phyloP scores from a whole-genome alignment of 2,888 invertebrate species.

The Meandrusa payeni region DNA sequence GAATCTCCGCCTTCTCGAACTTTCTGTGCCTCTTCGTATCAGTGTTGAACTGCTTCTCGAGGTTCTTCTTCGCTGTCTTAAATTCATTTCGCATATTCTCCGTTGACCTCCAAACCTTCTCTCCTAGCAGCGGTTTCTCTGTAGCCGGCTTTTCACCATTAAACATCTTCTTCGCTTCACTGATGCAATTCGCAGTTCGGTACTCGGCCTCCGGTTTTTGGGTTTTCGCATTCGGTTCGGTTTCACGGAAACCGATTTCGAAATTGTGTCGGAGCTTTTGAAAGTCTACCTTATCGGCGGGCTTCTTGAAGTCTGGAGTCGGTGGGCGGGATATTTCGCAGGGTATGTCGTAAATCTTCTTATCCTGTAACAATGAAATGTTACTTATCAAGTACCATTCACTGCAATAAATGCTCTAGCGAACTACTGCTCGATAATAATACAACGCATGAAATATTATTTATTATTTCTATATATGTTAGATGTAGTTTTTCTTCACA shows the following conservation, averaged over 20 bases:
- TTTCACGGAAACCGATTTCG: slow-evolving; percentile 40
- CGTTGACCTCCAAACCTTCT: slow-evolving; percentile 40
- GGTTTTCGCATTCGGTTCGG: slow-evolving; percentile 6
- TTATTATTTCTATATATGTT: no score
- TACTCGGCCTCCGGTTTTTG: slow-evolving; percentile 31
- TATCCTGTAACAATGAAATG: slow-evolving; percentile 48
- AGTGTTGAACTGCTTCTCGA: slow-evolving; percentile 46
- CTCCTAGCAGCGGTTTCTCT: slow-evolving; percentile 44
- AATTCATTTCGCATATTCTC: slow-evolving; percentile 41
- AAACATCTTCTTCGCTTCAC: slow-evolving; percentile 4
- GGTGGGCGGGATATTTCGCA: slow-evolving; percentile 41
- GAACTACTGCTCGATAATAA: no score
- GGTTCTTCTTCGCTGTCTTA: slow-evolving; percentile 29
- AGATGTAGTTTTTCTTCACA: no score
- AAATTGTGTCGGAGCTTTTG: slow-evolving; percentile 57
- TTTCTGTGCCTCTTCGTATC: slow-evolving; percentile 45
- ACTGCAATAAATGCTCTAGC: no score
- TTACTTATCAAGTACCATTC: no score
- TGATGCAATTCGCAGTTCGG: slow-evolving; percentile 35
- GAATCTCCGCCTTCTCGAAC: slow-evolving; percentile 31
- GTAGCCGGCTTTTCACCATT: slow-evolving; percentile 35
- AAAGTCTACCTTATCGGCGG: slow-evolving; percentile 45
- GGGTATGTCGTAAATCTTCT: slow-evolving; percentile 64
- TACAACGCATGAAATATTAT: no score
- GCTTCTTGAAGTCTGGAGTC: slow-evolving; percentile 36